phyloP scores from a whole-genome alignment of 2,113 vertebrate genomes.

The Grus americana region DNA sequence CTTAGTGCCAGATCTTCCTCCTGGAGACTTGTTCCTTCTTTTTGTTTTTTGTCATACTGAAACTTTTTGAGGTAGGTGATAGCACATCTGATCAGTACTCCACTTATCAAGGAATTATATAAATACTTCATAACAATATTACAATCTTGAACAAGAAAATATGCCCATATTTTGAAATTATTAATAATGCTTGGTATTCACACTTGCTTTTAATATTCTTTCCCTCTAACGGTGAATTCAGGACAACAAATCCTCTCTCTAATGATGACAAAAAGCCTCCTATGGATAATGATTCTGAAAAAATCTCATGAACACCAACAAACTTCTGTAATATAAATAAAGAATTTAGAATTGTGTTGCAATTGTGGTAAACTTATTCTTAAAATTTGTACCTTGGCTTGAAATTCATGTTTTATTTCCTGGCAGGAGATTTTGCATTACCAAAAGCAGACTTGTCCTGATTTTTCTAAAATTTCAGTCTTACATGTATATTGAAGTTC shows the following conservation, averaged over 20 bases:
- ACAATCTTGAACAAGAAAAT: not conserved
- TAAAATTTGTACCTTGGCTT: not conserved
- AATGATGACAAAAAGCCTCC: not conserved
- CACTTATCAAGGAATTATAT: not conserved
- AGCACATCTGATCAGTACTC: not conserved
- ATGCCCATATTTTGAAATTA: not conserved
- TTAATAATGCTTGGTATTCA: not conserved
- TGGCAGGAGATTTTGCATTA: not conserved
- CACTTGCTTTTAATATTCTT: not conserved
- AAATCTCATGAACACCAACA: not conserved
- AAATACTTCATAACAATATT: not conserved
- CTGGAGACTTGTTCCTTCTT: not conserved
- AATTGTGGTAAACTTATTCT: not conserved
- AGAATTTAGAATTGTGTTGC: not conserved
- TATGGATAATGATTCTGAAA: not conserved
- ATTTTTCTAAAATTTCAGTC: not conserved
- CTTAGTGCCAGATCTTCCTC: not conserved
- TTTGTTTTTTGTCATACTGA: not conserved
- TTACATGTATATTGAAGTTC: not conserved
- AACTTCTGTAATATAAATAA: not conserved
- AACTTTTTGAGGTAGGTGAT: not conserved
- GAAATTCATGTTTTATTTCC: not conserved
- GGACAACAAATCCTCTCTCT: not conserved
- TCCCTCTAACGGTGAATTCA: not conserved
- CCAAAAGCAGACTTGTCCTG: not conserved